Evolutionary conservation across 1,140 invertebrate species (phyloP).

Genomic region (Drosophila paulistorum): DNA sequence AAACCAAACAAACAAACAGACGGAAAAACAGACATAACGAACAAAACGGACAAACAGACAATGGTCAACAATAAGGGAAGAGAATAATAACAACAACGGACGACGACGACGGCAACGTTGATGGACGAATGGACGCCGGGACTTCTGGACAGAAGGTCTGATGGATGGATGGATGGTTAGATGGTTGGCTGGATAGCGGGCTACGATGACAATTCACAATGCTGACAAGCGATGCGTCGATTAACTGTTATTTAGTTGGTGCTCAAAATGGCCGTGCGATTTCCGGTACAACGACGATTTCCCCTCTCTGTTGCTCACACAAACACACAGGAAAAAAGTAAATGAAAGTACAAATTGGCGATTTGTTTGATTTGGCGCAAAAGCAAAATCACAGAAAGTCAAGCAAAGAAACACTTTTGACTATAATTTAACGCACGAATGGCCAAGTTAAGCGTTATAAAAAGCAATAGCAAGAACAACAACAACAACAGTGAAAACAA

Average conservation of each 20-base stretch:
- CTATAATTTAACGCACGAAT: constrained; percentile 80
- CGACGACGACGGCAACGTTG: constrained; percentile 39
- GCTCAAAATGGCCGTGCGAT: constrained; percentile 75
- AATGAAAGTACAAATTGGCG: constrained; percentile 79
- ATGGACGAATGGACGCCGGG: background rate
- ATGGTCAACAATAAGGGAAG: constrained; percentile 51
- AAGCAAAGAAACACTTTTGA: constrained; percentile 53
- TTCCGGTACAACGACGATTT: constrained; percentile 45
- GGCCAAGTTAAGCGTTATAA: constrained; percentile 69
- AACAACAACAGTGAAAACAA: constrained; percentile 16
- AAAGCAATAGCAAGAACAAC: constrained; percentile 49
- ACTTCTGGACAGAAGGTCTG: background rate
- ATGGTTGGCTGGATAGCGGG: background rate
- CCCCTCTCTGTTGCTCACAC: too few species aligned
- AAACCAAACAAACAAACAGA: constrained; percentile 28
- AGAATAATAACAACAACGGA: constrained; percentile 47
- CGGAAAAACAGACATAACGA: constrained; percentile 6
- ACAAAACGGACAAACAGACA: constrained; percentile 49
- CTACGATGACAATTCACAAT: constrained; percentile 13
- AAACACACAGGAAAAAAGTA: constrained; percentile 60
- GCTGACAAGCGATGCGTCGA: constrained; percentile 66
- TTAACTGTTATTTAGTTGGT: constrained; percentile 77
- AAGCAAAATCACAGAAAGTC: constrained; percentile 56
- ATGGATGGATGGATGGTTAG: background rate
- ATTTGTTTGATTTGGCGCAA: constrained; percentile 76